phyloP scores from a whole-genome alignment of 2,888 invertebrate genomes.

The Diploptera punctata region DNA sequence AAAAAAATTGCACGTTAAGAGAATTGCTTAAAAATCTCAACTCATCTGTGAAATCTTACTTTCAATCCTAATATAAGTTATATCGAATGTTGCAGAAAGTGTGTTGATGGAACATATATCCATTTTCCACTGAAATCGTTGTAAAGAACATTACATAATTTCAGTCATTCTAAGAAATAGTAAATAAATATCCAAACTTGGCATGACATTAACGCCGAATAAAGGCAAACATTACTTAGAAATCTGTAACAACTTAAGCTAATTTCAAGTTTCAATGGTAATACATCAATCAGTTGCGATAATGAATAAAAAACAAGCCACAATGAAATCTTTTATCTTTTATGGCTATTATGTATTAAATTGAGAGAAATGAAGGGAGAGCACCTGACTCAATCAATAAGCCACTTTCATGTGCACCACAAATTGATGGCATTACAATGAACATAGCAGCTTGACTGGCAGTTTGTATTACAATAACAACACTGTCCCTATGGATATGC shows the following conservation, averaged over 20 bases:
- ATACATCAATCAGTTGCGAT: conserved; percentile 12
- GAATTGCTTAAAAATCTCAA: no score
- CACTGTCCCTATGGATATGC: no score
- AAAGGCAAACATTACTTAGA: conserved; percentile 12
- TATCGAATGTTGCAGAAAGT: no score
- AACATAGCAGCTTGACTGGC: no score
- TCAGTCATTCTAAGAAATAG: conserved; percentile 21
- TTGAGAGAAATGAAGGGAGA: not conserved
- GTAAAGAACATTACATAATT: conserved; percentile 11
- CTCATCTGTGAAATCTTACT: no score
- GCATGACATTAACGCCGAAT: conserved; percentile 5
- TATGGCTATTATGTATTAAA: conserved; percentile 4
- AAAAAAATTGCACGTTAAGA: no score
- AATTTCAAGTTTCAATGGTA: conserved; percentile 3
- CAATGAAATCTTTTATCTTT: not conserved
- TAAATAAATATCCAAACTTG: conserved; percentile 4
- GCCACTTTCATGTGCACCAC: not conserved
- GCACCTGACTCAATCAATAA: not conserved
- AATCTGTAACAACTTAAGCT: conserved; percentile 16
- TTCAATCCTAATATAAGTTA: no score
- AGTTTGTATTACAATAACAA: no score
- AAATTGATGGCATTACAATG: no score
- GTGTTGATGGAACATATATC: no score
- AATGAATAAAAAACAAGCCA: not conserved
- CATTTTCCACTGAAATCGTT: no score